Evolutionary conservation across 35 echinoderm and acorn worm species (phyloP), one percentile per base, ranked within the genome.

Genomic region (Diadema setosum): DNA sequence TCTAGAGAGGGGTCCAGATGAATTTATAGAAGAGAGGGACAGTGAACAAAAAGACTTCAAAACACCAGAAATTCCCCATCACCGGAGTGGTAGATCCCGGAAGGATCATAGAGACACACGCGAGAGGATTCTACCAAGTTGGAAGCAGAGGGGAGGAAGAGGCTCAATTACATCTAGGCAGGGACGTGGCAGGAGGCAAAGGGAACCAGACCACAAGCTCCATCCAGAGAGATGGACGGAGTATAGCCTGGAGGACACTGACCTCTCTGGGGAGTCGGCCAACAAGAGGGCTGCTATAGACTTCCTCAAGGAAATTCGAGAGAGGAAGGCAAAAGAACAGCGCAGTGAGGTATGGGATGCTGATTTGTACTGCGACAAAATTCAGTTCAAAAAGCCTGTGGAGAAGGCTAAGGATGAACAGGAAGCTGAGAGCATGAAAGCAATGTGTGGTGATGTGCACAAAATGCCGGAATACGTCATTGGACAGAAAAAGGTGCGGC

Each of bases 281-380:
- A 90, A 90, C 60, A 90, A 81, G 50, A 83, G 80, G 42, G 81
- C 81, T 11, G 88, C 88, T 34, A 17, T 90, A 63, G 88, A 82
- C 58, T 90, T 90, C 59, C 57, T 90, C 37, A 65, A 63, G 64
- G 88, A 90, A 15, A 42, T 90, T 1, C 61, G 81, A n/a, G 75
- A 90, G 23, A 83, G 88, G 17, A 90, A 90, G 48, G 25, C 57
- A 0, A 31, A 83, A 37, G 75, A 73, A 12, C 39, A 81, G 29
- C n/a, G 5, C 5, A 7, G 0, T 29, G n/a, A 39, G 26, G 82
- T n/a, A 11, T 18, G 32, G 20, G 70, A 81, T 33, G 87, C 34
- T 27, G 8, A 18, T 9, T 55, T 37, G 11, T 25, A 33, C n/a
- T 14, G 24, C 2, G 75, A 39, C 8, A 30, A 89, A 42, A n/a